phyloP scores from a whole-genome alignment of 2,113 vertebrate genomes.

The Burhinus oedicnemus region DNA sequence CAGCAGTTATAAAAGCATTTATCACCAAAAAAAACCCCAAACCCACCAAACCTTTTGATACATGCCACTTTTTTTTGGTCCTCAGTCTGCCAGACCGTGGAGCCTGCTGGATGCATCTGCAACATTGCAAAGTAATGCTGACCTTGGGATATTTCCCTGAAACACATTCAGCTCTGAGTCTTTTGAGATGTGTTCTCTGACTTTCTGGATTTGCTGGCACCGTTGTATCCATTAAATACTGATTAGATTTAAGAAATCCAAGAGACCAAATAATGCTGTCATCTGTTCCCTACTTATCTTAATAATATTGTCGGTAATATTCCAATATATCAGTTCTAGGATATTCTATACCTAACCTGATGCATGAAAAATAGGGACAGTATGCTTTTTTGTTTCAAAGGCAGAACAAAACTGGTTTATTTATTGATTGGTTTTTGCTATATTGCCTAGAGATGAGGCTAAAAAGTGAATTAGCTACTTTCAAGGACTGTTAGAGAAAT shows the following conservation, averaged over 20 bases:
- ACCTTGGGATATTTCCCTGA: conserved; percentile 30
- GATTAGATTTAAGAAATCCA: conserved; percentile 55
- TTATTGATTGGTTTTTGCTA: conserved; percentile 20
- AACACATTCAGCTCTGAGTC: neutral
- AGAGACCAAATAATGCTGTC: conserved; percentile 27
- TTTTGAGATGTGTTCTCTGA: conserved; percentile 10
- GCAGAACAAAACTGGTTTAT: neutral
- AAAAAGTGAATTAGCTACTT: conserved; percentile 46
- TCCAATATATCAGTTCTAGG: neutral
- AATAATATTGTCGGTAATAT: conserved; percentile 41
- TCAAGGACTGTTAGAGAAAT: conserved; percentile 42
- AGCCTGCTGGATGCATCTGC: neutral
- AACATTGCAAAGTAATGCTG: neutral
- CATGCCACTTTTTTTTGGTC: neutral
- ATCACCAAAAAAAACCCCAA: neutral
- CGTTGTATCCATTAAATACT: neutral
- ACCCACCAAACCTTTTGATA: neutral
- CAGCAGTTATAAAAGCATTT: neutral
- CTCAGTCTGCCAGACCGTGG: neutral
- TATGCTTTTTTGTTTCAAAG: conserved; percentile 1
- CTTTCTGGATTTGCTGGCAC: conserved; percentile 47
- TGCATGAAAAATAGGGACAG: neutral
- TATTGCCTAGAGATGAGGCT: conserved; percentile 26
- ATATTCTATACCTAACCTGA: neutral
- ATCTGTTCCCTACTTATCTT: conserved; percentile 40